Conservation (phyloP, 1,140 invertebrate genomes). For the Drosophila pallidifrons region DNA sequence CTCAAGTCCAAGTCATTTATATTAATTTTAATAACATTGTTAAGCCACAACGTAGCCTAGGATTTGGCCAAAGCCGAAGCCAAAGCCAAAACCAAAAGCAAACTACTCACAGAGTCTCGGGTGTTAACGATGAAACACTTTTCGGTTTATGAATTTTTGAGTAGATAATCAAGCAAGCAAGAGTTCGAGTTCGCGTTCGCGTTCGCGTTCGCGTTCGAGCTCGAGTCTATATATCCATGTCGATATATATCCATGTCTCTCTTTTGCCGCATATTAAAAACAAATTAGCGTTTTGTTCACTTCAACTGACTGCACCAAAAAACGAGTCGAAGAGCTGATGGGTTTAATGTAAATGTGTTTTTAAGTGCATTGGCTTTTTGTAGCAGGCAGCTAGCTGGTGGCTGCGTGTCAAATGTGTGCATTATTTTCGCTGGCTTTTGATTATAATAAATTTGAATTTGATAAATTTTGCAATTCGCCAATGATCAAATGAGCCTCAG, state of each 20-base stretch:
- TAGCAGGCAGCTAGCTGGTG: background rate
- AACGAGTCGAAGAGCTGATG: too few species aligned
- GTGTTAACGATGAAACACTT: conserved; percentile 82
- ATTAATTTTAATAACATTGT: conserved; percentile 84
- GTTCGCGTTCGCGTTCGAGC: background rate
- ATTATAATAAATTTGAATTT: conserved; percentile 42
- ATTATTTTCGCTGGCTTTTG: conserved; percentile 43
- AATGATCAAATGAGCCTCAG: background rate
- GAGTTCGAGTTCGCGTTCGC: background rate
- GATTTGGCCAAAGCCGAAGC: conserved; percentile 21
- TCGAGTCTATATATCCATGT: conserved; percentile 11
- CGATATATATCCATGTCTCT: conserved; percentile 20
- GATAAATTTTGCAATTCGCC: conserved; percentile 37
- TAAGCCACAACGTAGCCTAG: conserved; percentile 53
- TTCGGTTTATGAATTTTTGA: conserved; percentile 73
- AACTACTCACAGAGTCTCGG: background rate
- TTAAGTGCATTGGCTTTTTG: conserved; percentile 54
- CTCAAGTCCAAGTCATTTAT: conserved; percentile 75
- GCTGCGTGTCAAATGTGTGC: conserved; percentile 49
- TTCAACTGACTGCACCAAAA: conserved; percentile 5
- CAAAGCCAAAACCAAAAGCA: too few species aligned
- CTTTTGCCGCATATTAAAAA: conserved; percentile 72
- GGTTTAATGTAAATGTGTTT: conserved; percentile 47
- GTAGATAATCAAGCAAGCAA: conserved; percentile 61
- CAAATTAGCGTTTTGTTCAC: conserved; percentile 72